Evolutionary conservation across 2,888 invertebrate genomes (phyloP).

Genomic region (Melinopterus prodromus): DNA sequence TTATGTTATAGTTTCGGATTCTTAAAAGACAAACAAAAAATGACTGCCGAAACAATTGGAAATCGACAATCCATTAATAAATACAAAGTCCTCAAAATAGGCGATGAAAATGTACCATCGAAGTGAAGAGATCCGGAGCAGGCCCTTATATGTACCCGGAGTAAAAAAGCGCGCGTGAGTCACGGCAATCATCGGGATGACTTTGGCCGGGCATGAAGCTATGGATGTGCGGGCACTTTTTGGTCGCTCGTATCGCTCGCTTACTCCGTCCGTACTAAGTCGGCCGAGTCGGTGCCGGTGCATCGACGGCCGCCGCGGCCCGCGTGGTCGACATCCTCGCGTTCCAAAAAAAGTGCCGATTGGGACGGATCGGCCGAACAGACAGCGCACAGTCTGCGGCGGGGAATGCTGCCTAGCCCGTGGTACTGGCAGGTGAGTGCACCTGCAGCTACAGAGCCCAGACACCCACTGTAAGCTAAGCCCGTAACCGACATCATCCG

Average conservation of each 20-base stretch:
- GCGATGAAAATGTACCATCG: neutral
- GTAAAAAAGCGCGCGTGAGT: neutral
- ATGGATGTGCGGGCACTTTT: conserved; percentile 4
- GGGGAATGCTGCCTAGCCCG: neutral
- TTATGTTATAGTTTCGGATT: no score
- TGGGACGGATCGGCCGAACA: conserved; percentile 21
- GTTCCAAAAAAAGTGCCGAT: conserved; percentile 12
- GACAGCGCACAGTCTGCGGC: neutral
- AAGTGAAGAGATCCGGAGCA: neutral
- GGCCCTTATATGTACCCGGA: neutral
- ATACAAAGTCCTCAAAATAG: neutral
- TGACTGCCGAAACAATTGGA: no score
- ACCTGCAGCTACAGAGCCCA: conserved; percentile 35
- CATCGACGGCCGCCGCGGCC: neutral
- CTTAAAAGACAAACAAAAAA: no score
- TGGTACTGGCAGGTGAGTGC: conserved; percentile 40
- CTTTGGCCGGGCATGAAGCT: neutral
- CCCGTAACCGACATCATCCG: conserved; percentile 34
- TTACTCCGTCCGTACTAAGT: neutral
- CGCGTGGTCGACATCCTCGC: neutral
- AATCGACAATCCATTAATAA: no score
- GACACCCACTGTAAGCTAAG: neutral
- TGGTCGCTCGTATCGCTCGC: neutral
- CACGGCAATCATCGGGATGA: neutral
- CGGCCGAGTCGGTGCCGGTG: neutral